Base-by-base conservation (phyloP, 2,113 vertebrate species). In the Cyprinus carpio region DNA sequence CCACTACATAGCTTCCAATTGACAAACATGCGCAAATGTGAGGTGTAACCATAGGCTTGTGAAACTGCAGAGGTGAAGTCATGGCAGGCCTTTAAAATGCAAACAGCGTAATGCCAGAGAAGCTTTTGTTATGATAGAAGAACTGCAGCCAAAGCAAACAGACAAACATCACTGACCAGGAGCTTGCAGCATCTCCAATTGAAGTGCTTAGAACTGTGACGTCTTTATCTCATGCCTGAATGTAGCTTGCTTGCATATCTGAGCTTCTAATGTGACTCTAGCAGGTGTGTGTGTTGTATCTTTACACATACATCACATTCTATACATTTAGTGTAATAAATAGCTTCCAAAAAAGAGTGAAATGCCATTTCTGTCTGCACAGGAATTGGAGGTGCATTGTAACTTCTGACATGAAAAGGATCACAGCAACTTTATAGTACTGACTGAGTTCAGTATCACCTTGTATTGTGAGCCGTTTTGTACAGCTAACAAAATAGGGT, bases 141-240 rank as follows among this genome's bases (percentile, higher is more conserved):
- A 29, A 76, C 23, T 82, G 20, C 58, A 72, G 84, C 86, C 82
- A 87, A 82, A 90, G 67, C 80, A 83, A 82, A 84, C 78, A 78
- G 34, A 56, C 46, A 84, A 71, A 74, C 83, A 87, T 86, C 86
- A 78, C 81, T 82, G 82, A 81, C 56, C 85, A 82, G 64, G 83
- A 86, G 77, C 51, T 58, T 75, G 11, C 27, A 23, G 15, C 74
- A 76, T 81, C 76, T 75, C 43, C 77, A 37, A 31, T 82, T 34
- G 2, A 43, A 75, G 31, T 79, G 67, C 51, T 51, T 51, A 49
- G 25, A 43, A 20, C 23, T 5, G 23, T 71, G 40, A 31, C 6
- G 43, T 69, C 40, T 43, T 75, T 78, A 62, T 81, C 51, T 84
- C 72, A 75, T 83, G 86, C 87, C 60, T 74, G 51, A 67, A 51